Evolutionary conservation across 2,797 vertebrate species (phyloP), one percentile per base, ranked within the genome.

Genomic region (Sciaenops ocellatus): DNA sequence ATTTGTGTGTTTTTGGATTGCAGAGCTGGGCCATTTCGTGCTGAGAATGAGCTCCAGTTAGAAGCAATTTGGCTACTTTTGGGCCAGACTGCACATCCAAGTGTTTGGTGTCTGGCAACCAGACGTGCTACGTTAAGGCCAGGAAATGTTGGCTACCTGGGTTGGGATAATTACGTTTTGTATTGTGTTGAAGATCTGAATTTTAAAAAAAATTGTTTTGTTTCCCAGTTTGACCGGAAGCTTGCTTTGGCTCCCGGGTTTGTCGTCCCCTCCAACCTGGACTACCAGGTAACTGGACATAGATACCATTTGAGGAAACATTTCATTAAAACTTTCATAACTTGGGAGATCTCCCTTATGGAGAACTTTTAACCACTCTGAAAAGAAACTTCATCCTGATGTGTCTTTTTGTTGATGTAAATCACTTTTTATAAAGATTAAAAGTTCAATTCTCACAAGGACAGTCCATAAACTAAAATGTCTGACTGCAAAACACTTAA

Each of bases 211-310:
- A n/a, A n/a, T 55, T 47, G 52, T 48, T 70, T 65, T 22, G 38
- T 68, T 51, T 72, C 30, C 26, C 62, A 96, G 96, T 96, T 96
- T 80, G 95, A 96, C 86, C 91, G 95, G 44, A 96, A 96, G 81
- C 88, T 96, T 72, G 52, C 92, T 15, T 91, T 96, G 82, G 92
- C 94, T 59, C 95, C 93, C 46, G 94, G 93, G 20, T 95, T 96
- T 90, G 86, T 95, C 9, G 92, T 95, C 66, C 95, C 94, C 72
- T 95, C 96, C 69, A 95, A 95, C 87, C 86, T 93, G 85, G 94
- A 95, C 89, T 97, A 95, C 89, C 90, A 96, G 91, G 94, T 92
- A 85, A 89, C 13, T 3, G 34, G 6, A 79, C 15, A 38, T 2
- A 47, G 18, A 82, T 38, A 3, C 9, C 4, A 3, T 68, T 12